phyloP scores from a whole-genome alignment of 2,888 invertebrate species.

The Conomelus anceps region DNA sequence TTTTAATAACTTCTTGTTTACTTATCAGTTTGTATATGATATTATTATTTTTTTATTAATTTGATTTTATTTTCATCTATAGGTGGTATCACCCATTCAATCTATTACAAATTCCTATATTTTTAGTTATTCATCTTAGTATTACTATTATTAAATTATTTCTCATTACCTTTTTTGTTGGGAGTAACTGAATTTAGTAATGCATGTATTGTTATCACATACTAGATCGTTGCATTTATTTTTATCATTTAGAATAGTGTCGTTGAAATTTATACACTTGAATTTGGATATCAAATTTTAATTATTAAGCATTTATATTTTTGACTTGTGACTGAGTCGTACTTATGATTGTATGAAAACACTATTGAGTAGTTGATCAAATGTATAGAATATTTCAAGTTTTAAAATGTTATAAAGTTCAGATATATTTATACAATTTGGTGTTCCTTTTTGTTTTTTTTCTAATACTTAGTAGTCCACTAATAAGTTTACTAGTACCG shows the following conservation, averaged over 20 bases:
- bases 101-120: not conserved
- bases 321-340: not conserved
- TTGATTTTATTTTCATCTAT: too few relatives aligned
- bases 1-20: too few relatives aligned
- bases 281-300: not conserved
- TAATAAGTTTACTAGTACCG: too few relatives aligned
- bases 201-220: not conserved
- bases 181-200: too few relatives aligned
- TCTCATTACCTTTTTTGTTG: too few relatives aligned
- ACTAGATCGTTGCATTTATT: not conserved
- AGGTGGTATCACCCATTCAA: too few relatives aligned
- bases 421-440: not conserved
- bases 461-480: too few relatives aligned
- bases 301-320: not conserved
- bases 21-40: too few relatives aligned
- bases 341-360: not conserved
- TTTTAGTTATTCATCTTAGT: not conserved
- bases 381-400: not conserved
- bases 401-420: not conserved
- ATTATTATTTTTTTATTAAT: too few relatives aligned
- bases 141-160: not conserved
- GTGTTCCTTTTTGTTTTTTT: not conserved
- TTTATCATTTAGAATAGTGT: not conserved
- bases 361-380: not conserved
- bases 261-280: not conserved